Conservation (phyloP, 2,888 invertebrate genomes). For the Gastracanthus pulcherrimus region DNA sequence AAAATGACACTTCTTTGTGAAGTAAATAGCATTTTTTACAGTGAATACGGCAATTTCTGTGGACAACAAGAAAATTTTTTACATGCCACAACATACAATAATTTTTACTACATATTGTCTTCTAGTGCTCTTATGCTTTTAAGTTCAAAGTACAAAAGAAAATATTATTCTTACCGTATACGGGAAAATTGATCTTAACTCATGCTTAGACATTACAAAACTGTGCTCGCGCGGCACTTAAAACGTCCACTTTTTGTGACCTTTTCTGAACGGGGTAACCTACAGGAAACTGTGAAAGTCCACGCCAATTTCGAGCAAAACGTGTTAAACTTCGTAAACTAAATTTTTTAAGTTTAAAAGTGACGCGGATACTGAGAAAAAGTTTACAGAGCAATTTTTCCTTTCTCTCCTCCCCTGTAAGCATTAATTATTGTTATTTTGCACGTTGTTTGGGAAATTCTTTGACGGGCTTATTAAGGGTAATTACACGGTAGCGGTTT, state of each 20-base stretch:
- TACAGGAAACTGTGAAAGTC: not conserved
- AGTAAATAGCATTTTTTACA: not conserved
- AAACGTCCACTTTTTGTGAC: not conserved
- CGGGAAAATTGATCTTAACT: not conserved
- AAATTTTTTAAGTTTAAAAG: not conserved
- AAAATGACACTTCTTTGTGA: too few species aligned
- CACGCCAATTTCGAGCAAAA: not conserved
- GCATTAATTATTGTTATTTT: constrained; percentile 17
- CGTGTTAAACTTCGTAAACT: constrained; percentile 7
- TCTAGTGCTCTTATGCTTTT: too few species aligned
- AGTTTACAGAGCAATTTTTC: not conserved
- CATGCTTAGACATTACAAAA: not conserved
- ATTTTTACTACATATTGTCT: too few species aligned
- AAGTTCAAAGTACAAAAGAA: too few species aligned
- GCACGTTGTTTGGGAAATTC: constrained; percentile 1
- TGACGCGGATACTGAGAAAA: not conserved
- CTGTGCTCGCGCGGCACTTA: not conserved
- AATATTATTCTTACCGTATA: not conserved
- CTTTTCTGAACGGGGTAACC: not conserved
- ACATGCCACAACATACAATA: not conserved
- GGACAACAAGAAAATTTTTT: not conserved
- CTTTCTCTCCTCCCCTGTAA: not conserved
- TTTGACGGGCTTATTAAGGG: not conserved
- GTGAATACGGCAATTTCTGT: not conserved
- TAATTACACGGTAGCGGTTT: not conserved